Base-by-base conservation (phyloP, 2,888 invertebrate species). In the Hofmannophila pseudospretella region DNA sequence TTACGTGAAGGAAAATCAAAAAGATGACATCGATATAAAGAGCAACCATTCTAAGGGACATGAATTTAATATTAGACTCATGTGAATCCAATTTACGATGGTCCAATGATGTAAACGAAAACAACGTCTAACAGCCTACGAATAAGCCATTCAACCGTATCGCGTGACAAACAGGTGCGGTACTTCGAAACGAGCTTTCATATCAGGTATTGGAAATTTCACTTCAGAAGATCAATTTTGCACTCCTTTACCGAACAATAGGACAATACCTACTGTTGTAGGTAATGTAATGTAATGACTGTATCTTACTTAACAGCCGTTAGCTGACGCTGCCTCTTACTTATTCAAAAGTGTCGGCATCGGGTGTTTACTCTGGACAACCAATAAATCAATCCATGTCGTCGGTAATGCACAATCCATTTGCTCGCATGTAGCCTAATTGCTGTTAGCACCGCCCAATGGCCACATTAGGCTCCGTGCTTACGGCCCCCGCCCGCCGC, bases 1-100 rank as follows among this genome's bases (percentile, higher is more conserved):
- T 84, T 84, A 84, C 85, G 81, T 85, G 82, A 79, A 84, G 69
- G 70, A 70, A 82, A 80, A 80, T 80, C 75, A 71, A 69, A 77
- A 76, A 77, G 65, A 76, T 69, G 68, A 72, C 63, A 67, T 64
- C 62, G 55, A 62, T 63, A 70, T 69, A 73, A 71, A 74, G 60
- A 68, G 66, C 67, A 67, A 47, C 60, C 68, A 68, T 67, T 68
- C 62, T 65, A 64, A 69, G 66, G 64, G 67, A 65, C 65, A 76
- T 72, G 70, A 78, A 78, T 75, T 66, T 71, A 69, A 67, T 74
- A 76, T 77, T 58, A 37, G 68, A 60, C 60, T 65, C 61, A 59
- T 58, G 58, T 59, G 58, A 59, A 71, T 67, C 64, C 67, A 66
- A 71, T 69, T 69, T 65, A 56, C 57, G 47, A 46, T 56, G 54